Percentiles rank a stretch among this genome's conserved stretches.
Conservation (phyloP, 2,113 vertebrate species). For the Rhegmatorhina hoffmannsi region DNA sequence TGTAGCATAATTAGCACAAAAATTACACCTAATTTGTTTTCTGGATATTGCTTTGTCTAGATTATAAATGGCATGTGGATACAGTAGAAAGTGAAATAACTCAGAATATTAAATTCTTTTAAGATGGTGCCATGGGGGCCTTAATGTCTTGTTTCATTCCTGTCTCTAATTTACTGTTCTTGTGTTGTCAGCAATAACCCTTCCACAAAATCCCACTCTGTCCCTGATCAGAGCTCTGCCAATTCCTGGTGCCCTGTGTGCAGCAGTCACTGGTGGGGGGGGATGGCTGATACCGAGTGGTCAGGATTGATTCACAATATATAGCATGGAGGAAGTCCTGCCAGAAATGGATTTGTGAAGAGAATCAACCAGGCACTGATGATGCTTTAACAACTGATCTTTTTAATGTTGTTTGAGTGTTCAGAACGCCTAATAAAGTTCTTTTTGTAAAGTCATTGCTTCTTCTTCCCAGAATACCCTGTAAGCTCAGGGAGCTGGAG, state of each 20-base stretch:
- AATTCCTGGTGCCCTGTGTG: not conserved
- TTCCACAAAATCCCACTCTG: not conserved
- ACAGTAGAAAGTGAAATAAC: constrained; percentile 60
- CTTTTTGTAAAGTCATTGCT: too few relatives aligned
- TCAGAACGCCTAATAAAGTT: too few relatives aligned
- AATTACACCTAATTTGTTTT: constrained; percentile 62
- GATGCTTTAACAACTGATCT: too few relatives aligned
- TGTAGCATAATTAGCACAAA: constrained; percentile 59
- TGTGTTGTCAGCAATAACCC: constrained; percentile 38
- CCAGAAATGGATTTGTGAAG: too few relatives aligned
- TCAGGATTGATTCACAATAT: too few relatives aligned
- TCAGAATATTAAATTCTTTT: constrained; percentile 63
- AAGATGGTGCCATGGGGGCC: constrained; percentile 30
- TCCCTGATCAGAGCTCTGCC: not conserved
- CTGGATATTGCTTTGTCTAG: constrained; percentile 55
- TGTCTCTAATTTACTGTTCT: constrained; percentile 50
- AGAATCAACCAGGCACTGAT: too few relatives aligned
- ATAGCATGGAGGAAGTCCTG: too few relatives aligned
- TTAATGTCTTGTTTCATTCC: constrained; percentile 37
- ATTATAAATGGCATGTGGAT: constrained; percentile 52
- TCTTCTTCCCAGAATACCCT: too few relatives aligned
- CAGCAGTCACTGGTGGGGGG: not conserved
- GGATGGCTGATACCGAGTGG: not conserved
- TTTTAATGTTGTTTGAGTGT: too few relatives aligned
- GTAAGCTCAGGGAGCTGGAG: too few relatives aligned